Conservation (phyloP, 2,113 vertebrate genomes). For the Corydoras maculifer region DNA sequence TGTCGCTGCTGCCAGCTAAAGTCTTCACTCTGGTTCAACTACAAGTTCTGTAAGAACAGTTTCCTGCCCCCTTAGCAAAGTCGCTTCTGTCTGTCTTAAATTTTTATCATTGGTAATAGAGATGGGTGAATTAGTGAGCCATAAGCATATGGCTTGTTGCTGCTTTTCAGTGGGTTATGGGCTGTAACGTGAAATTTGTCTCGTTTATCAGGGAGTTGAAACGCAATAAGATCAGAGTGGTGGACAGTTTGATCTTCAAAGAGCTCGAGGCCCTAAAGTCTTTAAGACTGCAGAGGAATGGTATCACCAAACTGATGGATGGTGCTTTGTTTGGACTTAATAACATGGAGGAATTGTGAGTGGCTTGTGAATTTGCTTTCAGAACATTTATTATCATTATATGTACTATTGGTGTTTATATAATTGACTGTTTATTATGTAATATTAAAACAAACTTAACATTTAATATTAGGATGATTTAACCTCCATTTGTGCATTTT, state of each 20-base stretch:
- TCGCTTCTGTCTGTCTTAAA: too few species aligned
- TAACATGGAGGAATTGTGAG: constrained; percentile 81
- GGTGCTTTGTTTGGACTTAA: constrained; percentile 94
- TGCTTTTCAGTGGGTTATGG: background rate
- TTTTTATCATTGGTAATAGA: too few species aligned
- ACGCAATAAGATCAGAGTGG: constrained; percentile 87
- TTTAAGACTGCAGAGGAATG: constrained; percentile 92
- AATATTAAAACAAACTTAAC: too few species aligned
- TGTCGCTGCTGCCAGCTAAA: constrained; percentile 80
- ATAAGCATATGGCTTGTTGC: too few species aligned
- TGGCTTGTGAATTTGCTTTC: constrained; percentile 10
- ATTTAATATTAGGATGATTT: too few species aligned
- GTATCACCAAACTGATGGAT: constrained; percentile 89
- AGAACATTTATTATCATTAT: too few species aligned
- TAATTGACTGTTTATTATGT: too few species aligned
- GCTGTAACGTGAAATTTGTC: background rate
- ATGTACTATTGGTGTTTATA: too few species aligned
- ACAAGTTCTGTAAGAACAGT: constrained; percentile 83
- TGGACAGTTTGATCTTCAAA: constrained; percentile 95
- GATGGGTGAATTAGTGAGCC: too few species aligned
- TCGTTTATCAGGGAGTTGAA: constrained; percentile 79
- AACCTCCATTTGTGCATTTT: too few species aligned
- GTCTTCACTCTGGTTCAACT: constrained; percentile 87
- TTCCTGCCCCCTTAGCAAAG: background rate
- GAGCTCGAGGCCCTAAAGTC: constrained; percentile 86